Conservation (phyloP, 2,797 vertebrate species). For the Sebastolobus alascanus region DNA sequence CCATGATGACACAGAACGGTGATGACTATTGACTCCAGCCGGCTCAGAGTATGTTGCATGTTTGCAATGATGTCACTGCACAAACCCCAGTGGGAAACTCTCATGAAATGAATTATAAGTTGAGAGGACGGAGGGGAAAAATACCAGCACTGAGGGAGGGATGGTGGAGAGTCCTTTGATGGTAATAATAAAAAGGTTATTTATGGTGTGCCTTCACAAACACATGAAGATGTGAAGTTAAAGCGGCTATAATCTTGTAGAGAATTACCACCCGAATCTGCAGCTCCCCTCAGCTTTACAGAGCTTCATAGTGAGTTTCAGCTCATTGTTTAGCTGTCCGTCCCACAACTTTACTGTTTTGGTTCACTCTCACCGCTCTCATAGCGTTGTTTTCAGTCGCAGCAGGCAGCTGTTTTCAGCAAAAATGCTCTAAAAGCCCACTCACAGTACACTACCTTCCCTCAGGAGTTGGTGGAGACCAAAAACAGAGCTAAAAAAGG, state of each 20-base stretch:
- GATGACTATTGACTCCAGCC: conserved; percentile 70
- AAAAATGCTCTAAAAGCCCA: not conserved
- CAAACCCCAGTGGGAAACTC: conserved; percentile 69
- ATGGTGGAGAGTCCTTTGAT: conserved; percentile 25
- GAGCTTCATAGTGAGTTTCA: not conserved
- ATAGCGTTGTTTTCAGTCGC: not conserved
- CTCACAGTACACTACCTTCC: not conserved
- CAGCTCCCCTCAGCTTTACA: not conserved
- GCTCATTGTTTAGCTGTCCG: not conserved
- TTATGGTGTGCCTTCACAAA: conserved; percentile 13
- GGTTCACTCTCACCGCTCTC: not conserved
- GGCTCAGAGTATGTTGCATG: conserved; percentile 63
- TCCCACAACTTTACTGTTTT: not conserved
- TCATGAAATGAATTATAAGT: conserved; percentile 63
- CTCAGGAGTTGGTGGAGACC: not conserved
- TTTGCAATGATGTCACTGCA: conserved; percentile 75
- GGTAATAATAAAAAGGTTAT: conserved; percentile 33
- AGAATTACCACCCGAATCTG: not conserved
- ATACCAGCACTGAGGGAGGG: conserved; percentile 27
- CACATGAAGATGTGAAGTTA: conserved; percentile 9
- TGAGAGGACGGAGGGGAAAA: conserved; percentile 28
- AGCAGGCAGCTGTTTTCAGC: not conserved
- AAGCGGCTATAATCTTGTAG: not conserved
- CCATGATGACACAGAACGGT: conserved; percentile 66
- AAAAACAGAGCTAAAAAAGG: not conserved